phyloP scores from a whole-genome alignment of 2,113 vertebrate genomes.

The Dascyllus trimaculatus region DNA sequence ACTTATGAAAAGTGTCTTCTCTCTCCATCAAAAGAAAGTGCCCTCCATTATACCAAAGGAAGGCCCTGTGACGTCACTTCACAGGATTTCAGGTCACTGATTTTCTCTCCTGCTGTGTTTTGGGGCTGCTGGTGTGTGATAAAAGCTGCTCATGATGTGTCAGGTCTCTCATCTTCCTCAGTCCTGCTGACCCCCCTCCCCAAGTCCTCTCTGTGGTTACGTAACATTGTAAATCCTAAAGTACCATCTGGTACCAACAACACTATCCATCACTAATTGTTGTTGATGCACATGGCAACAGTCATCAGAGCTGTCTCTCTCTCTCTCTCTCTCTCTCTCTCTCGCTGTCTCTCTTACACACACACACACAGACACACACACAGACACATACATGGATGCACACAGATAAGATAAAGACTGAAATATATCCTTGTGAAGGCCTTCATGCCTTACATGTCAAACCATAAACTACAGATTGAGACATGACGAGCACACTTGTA shows the following conservation, averaged over 20 bases:
- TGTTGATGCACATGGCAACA: constrained; percentile 44
- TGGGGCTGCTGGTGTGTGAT: constrained; percentile 46
- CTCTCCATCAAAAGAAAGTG: too few species aligned
- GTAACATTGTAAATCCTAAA: constrained; percentile 65
- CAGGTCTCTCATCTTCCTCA: constrained; percentile 39
- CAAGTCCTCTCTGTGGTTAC: constrained; percentile 28
- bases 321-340: background rate
- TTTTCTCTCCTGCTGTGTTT: constrained; percentile 29
- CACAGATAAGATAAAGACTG: background rate
- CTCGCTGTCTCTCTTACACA: background rate
- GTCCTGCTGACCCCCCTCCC: background rate
- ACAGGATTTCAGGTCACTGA: constrained; percentile 20
- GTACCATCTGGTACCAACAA: constrained; percentile 63
- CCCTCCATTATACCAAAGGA: background rate
- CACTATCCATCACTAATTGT: constrained; percentile 67
- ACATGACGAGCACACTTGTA: background rate
- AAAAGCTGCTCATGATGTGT: constrained; percentile 39
- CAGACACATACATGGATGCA: background rate
- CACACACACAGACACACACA: background rate
- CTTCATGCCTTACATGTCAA: background rate
- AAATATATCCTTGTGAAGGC: background rate
- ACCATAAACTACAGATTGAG: background rate
- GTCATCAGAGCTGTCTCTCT: constrained; percentile 13
- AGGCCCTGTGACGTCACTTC: background rate
- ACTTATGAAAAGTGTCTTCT: too few species aligned